Base-by-base conservation (phyloP, 2,113 vertebrate species). In the Pelecanoides urinatrix region DNA sequence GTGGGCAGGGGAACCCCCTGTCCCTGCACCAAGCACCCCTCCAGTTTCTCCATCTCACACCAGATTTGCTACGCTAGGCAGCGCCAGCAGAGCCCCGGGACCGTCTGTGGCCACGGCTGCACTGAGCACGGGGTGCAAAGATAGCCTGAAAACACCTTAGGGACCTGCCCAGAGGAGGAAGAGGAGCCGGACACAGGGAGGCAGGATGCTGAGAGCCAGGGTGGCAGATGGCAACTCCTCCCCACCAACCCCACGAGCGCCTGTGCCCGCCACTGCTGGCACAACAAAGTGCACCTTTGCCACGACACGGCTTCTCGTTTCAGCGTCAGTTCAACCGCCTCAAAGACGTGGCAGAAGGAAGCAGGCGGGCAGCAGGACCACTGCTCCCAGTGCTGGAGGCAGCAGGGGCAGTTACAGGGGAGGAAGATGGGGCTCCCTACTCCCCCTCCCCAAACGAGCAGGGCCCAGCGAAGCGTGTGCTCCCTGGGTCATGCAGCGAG, bases 221-320 rank as follows among this genome's bases (percentile, higher is more conserved):
- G 44, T 6, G 9, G 49, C 59, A 86, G 21, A 29, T 9, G n/a
- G n/a, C 44, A 73, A 23, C 71, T 82, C 30, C 4, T 44, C 26
- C 17, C 22, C 1, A 0, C 42, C 6, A 5, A 36, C 42, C 42
- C 62, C 7, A 44, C 0, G 7, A 73, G 29, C 2, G 1, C 25
- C 14, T 2, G 2, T 1, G 2, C 27, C 17, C 20, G 0, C 29
- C 3, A 1, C 29, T 53, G 38, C 63, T 16, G 3, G 53, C 55
- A 61, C 38, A 62, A 30, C 34, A 16, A 34, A 53, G 27, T 8
- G 7, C 32, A 38, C 27, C 61, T 67, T 59, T 36, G 58, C 26
- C 36, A 17, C 3, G 2, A 44, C 1, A 3, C 10, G 1, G 40
- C 63, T 30, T 29, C 62, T 38, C 1, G 0, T 11, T 27, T 25